A percentile compares a stretch with the other conserved stretches of the same genome.
Conservation (phyloP, 2,888 invertebrate genomes). For the Drosophila kambysellisi region DNA sequence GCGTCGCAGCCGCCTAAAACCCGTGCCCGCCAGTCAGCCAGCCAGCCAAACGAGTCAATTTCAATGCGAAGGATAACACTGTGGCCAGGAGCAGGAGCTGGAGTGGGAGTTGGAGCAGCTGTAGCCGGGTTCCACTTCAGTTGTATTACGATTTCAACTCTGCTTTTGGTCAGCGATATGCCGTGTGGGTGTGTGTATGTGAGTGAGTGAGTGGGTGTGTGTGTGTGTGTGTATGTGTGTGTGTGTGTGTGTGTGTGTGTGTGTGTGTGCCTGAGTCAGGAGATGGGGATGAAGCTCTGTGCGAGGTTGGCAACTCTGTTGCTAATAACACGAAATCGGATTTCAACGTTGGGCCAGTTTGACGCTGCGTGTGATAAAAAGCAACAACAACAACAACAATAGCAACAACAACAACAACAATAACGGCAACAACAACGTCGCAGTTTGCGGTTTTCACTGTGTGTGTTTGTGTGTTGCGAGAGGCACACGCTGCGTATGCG, state of each 20-base stretch:
- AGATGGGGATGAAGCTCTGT: background rate
- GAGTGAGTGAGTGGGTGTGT: constrained; percentile 1
- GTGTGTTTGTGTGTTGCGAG: background rate
- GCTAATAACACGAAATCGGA: constrained; percentile 79
- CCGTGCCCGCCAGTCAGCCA: constrained; percentile 26
- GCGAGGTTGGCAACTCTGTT: constrained; percentile 13
- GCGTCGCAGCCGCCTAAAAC: constrained; percentile 69
- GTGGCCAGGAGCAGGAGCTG: background rate
- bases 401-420: constrained; percentile 33
- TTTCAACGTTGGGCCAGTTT: constrained; percentile 64
- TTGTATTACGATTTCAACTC: constrained; percentile 19
- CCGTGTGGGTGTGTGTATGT: constrained; percentile 22
- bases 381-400: constrained; percentile 38
- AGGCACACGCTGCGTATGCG: constrained; percentile 77
- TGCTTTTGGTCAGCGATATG: constrained; percentile 26
- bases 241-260: constrained; percentile 1
- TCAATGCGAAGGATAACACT: constrained; percentile 43
- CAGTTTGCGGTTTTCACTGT: constrained; percentile 51
- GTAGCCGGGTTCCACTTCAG: constrained; percentile 9
- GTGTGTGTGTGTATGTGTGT: background rate
- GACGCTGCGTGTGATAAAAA: constrained; percentile 78
- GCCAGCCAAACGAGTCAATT: constrained; percentile 72
- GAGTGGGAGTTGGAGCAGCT: background rate
- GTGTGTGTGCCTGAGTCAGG: constrained; percentile 9
- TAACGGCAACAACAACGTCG: constrained; percentile 18